Evolutionary conservation across 1,140 invertebrate species (phyloP), one percentile per base, ranked within the genome.

Genomic region (Tachypleus tridentatus): DNA sequence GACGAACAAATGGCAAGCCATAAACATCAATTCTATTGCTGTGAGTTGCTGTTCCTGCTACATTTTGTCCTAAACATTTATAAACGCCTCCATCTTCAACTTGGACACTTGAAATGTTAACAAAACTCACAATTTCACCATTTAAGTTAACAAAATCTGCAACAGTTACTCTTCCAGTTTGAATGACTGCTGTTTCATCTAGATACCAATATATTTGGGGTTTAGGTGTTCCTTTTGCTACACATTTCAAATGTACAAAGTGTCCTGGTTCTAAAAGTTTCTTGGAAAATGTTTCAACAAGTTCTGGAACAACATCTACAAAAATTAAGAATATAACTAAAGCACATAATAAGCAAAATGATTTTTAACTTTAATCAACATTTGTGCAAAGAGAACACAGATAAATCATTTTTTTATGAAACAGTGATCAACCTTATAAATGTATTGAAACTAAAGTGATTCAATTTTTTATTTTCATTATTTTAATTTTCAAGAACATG

Each of bases 201-300:
- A 97, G 80, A 77, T 88, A 87, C 94, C 94, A 97, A 6, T 85
- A 87, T 64, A 97, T 92, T 79, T 91, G 89, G 61, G 94, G 94
- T 10, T 88, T 89, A 5, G 94, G 94, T 76, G 94, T 96, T 61
- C 91, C 91, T 8, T 86, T 86, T 1, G 88, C 88, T 7, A 85
- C 82, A 77, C 88, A 91, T 72, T 87, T 87, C 4, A 97, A 79
- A 65, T 87, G 88, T 9, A 93, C 85, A 60, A 85, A 85, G 49
- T 87, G 87, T 57, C 91, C 90, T 0, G 90, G 89, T 70, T 91
- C 87, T 65, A 93, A 82, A 60, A 89, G 92, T 76, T 91, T 87
- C 73, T 91, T 88, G 64, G 83, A 81, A 78, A 93, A 95, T 58
- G 87, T 86, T 73, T 90, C 86, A 56, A 87, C 83, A 66, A 95